phyloP scores from a whole-genome alignment of 2,113 vertebrate species.

The Nanger granti region DNA sequence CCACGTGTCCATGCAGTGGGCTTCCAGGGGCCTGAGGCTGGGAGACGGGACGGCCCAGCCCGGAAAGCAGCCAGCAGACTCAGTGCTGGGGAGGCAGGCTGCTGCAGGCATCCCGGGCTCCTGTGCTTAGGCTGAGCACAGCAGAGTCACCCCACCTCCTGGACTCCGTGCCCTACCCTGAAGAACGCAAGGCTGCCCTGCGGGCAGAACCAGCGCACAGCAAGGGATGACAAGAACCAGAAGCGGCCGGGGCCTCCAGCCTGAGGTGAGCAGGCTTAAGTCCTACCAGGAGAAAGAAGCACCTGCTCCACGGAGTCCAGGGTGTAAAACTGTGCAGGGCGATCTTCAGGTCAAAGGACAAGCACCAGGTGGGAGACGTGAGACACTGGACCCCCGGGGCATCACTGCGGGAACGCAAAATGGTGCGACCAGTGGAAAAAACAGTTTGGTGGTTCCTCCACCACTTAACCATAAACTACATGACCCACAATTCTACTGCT shows the following conservation, averaged over 20 bases:
- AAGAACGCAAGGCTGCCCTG: not conserved
- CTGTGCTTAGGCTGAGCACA: not conserved
- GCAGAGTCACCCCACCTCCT: not conserved
- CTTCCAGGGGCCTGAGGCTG: not conserved
- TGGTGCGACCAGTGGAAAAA: rapidly evolving
- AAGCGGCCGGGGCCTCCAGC: not conserved
- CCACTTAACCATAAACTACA: not conserved
- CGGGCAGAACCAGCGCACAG: not conserved
- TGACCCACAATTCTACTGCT: not conserved
- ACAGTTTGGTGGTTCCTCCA: not conserved
- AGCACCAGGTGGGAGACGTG: rapidly evolving
- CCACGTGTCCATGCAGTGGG: not conserved
- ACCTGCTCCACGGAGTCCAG: not conserved
- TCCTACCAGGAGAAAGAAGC: not conserved
- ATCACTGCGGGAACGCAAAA: not conserved
- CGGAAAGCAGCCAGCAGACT: not conserved
- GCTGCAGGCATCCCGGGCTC: not conserved
- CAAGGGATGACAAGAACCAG: not conserved
- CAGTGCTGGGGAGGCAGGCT: not conserved
- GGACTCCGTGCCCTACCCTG: rapidly evolving
- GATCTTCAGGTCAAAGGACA: not conserved
- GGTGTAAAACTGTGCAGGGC: not conserved
- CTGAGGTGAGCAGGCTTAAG: too few species aligned
- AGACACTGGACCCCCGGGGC: not conserved
- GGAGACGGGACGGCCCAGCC: not conserved